Percentiles rank a stretch among this genome's conserved stretches.
Evolutionary conservation across 92 coral and sea anemone species (phyloP).

Genomic region (Pocillopora grandis): DNA sequence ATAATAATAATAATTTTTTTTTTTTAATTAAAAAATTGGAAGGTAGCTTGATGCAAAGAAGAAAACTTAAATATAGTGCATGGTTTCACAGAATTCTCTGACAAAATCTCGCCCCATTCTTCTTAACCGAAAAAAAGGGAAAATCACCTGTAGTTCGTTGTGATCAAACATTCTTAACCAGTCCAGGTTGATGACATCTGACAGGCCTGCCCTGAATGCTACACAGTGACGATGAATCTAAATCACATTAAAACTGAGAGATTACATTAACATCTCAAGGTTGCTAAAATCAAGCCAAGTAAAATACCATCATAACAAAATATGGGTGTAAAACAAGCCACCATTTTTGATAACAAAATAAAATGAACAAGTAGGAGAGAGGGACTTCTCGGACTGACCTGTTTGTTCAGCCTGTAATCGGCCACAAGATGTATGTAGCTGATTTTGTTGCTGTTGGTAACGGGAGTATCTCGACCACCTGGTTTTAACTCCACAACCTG

Average conservation of each 20-base stretch:
- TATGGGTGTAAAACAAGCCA: not conserved
- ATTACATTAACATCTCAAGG: not conserved
- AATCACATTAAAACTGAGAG: not conserved
- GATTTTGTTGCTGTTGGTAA: constrained; percentile 88
- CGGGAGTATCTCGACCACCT: constrained; percentile 85
- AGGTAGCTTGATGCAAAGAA: too few relatives aligned
- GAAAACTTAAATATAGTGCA: too few relatives aligned
- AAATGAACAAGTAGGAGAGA: too few relatives aligned
- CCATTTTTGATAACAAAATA: too few relatives aligned
- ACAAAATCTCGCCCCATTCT: too few relatives aligned
- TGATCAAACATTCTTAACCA: constrained; percentile 99
- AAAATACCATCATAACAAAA: not conserved
- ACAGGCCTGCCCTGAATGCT: constrained; percentile 91
- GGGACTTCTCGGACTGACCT: constrained; percentile 47
- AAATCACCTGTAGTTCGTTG: constrained; percentile 87
- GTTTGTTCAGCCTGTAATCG: constrained; percentile 93
- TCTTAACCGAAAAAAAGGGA: too few relatives aligned
- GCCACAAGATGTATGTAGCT: constrained; percentile 95
- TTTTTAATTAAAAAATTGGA: too few relatives aligned
- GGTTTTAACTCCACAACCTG: constrained; percentile 92
- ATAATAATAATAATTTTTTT: not conserved
- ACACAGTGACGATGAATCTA: constrained; percentile 92
- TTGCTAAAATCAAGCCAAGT: too few relatives aligned
- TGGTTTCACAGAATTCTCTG: too few relatives aligned
- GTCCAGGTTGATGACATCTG: constrained; percentile 83